Conservation (phyloP, 2,113 vertebrate genomes). For the Channa maculata region DNA sequence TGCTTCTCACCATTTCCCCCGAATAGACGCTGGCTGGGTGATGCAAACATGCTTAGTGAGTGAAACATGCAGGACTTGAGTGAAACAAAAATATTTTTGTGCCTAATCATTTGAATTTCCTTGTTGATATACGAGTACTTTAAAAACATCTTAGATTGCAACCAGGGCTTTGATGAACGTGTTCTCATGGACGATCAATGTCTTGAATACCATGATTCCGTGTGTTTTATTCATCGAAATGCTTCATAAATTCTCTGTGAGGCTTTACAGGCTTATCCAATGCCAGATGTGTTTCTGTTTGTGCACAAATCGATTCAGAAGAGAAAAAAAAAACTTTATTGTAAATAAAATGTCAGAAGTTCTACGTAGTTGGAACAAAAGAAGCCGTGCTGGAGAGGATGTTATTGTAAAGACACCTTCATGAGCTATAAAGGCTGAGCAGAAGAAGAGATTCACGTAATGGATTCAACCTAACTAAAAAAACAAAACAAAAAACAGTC, state of each 20-base stretch:
- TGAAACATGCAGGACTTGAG: slow-evolving; percentile 42
- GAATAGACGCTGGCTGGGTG: slow-evolving; percentile 47
- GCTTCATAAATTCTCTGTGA: slow-evolving; percentile 43
- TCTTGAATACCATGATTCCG: slow-evolving; percentile 41
- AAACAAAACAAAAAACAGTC: slow-evolving; percentile 49
- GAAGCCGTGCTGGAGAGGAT: slow-evolving; percentile 44
- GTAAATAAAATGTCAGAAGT: slow-evolving; percentile 71
- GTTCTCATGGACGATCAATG: slow-evolving; percentile 59
- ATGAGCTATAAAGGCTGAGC: slow-evolving; percentile 53
- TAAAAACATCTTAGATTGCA: slow-evolving; percentile 38
- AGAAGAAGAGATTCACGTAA: slow-evolving; percentile 53
- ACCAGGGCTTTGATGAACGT: slow-evolving; percentile 59
- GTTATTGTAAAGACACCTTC: slow-evolving; percentile 69
- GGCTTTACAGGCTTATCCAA: slow-evolving; percentile 34
- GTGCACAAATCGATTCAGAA: slow-evolving; percentile 43
- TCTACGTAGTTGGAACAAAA: slow-evolving; percentile 44
- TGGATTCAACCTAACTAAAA: slow-evolving; percentile 32
- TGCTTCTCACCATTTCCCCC: slow-evolving; percentile 51
- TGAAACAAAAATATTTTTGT: slow-evolving; percentile 65
- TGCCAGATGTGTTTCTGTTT: slow-evolving; percentile 58
- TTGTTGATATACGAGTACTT: slow-evolving; percentile 59
- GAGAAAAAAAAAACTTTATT: slow-evolving; percentile 53
- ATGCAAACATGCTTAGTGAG: slow-evolving; percentile 54
- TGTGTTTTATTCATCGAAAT: slow-evolving; percentile 56
- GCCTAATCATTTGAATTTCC: slow-evolving; percentile 72